A percentile compares a stretch with the other conserved stretches of the same genome.
These are phyloP conservation scores for Eriosoma lanigerum DNA, from an alignment of 1,140 invertebrate genomes.

Conservation along the genomic window DNA sequence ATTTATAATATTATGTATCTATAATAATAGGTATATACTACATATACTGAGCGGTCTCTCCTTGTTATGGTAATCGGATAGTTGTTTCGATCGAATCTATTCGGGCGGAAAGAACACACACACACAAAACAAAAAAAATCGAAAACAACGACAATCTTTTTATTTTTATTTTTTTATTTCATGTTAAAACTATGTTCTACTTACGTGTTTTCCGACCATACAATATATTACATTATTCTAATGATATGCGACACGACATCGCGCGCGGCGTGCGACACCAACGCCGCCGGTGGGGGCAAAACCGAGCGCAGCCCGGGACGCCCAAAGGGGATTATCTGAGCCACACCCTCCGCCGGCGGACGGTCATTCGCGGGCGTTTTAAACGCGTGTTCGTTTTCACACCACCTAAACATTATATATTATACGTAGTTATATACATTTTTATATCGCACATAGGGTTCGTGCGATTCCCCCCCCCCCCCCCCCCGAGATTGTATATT, in stretches of 20 bases:
- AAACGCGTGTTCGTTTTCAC: conserved; percentile 40
- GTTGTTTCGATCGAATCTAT: too few species aligned
- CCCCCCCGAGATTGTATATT: conserved; percentile 19
- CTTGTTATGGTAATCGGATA: too few species aligned
- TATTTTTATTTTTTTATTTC: too few species aligned
- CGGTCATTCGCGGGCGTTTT: conserved; percentile 48
- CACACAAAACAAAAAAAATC: too few species aligned
- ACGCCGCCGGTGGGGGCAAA: not conserved
- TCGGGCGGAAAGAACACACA: too few species aligned
- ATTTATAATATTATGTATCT: too few species aligned
- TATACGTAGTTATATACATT: too few species aligned
- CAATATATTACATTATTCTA: not conserved
- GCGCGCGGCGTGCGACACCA: not conserved
- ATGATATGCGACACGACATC: not conserved
- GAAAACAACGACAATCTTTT: too few species aligned
- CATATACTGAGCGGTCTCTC: too few species aligned
- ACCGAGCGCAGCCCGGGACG: conserved; percentile 8
- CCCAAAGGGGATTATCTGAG: conserved; percentile 40
- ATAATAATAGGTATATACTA: too few species aligned
- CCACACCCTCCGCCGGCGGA: conserved; percentile 44
- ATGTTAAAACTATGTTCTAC: too few species aligned
- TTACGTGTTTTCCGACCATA: not conserved
- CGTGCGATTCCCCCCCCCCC: conserved; percentile 21
- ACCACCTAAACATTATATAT: not conserved
- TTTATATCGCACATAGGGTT: conserved; percentile 3